Base-by-base conservation (phyloP, 2,113 vertebrate species). In the Nesospiza acunhae region DNA sequence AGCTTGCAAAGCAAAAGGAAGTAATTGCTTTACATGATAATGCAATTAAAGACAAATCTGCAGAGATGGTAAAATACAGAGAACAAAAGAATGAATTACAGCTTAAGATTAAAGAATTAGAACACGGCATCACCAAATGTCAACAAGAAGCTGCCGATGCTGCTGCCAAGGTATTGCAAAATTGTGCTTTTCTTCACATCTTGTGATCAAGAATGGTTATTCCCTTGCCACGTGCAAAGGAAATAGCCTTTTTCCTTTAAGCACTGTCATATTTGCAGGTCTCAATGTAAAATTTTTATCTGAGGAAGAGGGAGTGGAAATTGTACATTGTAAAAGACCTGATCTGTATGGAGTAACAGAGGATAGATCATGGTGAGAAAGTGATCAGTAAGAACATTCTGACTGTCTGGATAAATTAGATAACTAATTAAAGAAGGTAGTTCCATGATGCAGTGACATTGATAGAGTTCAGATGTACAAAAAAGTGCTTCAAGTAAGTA, bases 81-180 rank as follows among this genome's bases (percentile, higher is more conserved):
- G 98, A 99, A 80, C 96, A 98, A 92, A 99, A 96, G 88, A 99
- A 99, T 68, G 98, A 99, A 31, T 97, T 98, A 20, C 98, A 99
- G 69, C 98, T 99, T 83, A 98, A 99, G 96, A 93, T 99, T 93
- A 99, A 99, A 96, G 98, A 98, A 74, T 92, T 99, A 60, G 98
- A 99, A 15, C 98, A 99, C 92, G 98, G 97, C 67, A 99, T 99
- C 68, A 98, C 14, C 85, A 99, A 98, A 76, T 98, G 98, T 93
- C 98, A 98, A 84, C 98, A 98, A 70, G 98, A 99, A 69, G 95
- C 97, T 50, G 97, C 98, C 80, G 99, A 99, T 4, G 98, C 99
- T 70, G 95, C 98, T 64, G 96, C 97, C 17, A 99, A 98, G 98
- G 99, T 99, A 98, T 16, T 95, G 84, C 53, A 72, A 17, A 67